Base-by-base conservation (phyloP, 2,888 invertebrate species). In the Aporophyla nigra region DNA sequence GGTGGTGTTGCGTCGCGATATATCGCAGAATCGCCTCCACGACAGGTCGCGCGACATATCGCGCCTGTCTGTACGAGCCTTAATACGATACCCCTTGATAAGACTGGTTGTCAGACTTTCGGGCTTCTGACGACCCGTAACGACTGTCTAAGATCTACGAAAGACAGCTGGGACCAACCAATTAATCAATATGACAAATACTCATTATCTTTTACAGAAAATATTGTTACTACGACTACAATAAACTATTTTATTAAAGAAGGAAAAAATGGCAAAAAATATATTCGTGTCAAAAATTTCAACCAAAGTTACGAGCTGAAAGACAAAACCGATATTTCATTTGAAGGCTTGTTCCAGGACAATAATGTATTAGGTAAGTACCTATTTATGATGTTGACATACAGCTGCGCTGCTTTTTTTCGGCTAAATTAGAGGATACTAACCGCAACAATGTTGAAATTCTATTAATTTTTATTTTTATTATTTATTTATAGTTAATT, bases 301-400 rank as follows among this genome's bases (percentile, higher is more conserved):
- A 46, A 61, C 0, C 71, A 86, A 68, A 66, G 5, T 7, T 80
- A 69, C 53, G 66, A 80, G 4, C 58, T 85, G 6, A 59, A 19
- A n/a, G 73, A 75, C 5, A 71, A 84, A n/a, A 65, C 75, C 9
- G 54, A 69, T 3, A n/a, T 85, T 5, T 14, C 1, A 10, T 86
- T 85, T 46, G 67, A 69, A 12, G 73, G 80, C 19, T 51, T 85
- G 24, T 80, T 85, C 24, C 24, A 54, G 56, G 54, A 71, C 0
- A 84, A 62, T 56, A 49, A 56, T 0, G 66, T 76, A 14, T 59
- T 86, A 54, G 49, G 85, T 86, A 69, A 84, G 86, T 72, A 46
- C 10, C 5, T 24, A 14, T 16, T 16, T 46, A 63, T 4, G 9
- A 33, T 21, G 1, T 58, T 56, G 16, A 21, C 24, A 24, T 33